Conservation (phyloP, 2,797 vertebrate species). For the Arnoldichthys spilopterus region DNA sequence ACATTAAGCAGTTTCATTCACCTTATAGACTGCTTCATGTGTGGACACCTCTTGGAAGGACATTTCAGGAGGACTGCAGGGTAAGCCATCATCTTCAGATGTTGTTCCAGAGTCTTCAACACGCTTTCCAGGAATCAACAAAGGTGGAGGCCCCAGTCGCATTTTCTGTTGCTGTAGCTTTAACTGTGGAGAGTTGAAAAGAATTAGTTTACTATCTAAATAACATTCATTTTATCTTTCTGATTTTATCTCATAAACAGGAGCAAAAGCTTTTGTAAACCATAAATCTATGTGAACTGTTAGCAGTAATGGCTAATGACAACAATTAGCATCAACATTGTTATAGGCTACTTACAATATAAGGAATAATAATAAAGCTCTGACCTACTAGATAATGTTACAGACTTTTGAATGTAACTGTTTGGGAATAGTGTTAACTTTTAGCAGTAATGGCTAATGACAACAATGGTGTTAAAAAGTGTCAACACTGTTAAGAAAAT, state of each 20-base stretch:
- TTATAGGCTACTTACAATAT: neutral
- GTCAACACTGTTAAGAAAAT: neutral
- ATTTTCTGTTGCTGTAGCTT: constrained; percentile 83
- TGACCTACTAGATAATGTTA: neutral
- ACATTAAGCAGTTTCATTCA: constrained; percentile 51
- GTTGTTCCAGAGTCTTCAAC: constrained; percentile 83
- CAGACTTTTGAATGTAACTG: neutral
- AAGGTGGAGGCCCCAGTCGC: constrained; percentile 75
- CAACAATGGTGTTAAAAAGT: neutral
- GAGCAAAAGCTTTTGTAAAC: neutral
- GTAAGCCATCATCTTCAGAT: constrained; percentile 88
- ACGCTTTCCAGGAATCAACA: constrained; percentile 72
- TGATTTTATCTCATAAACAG: neutral
- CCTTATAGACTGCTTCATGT: constrained; percentile 66
- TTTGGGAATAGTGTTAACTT: neutral
- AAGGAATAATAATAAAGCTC: neutral
- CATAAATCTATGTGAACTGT: neutral
- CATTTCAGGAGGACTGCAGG: constrained; percentile 82
- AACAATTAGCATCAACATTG: neutral
- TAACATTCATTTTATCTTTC: neutral
- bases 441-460: neutral
- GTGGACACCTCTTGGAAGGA: constrained; percentile 72
- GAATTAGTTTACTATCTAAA: neutral
- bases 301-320: neutral
- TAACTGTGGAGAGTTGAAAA: constrained; percentile 67